phyloP scores from a whole-genome alignment of 2,888 invertebrate genomes.

The Phengaris arion region DNA sequence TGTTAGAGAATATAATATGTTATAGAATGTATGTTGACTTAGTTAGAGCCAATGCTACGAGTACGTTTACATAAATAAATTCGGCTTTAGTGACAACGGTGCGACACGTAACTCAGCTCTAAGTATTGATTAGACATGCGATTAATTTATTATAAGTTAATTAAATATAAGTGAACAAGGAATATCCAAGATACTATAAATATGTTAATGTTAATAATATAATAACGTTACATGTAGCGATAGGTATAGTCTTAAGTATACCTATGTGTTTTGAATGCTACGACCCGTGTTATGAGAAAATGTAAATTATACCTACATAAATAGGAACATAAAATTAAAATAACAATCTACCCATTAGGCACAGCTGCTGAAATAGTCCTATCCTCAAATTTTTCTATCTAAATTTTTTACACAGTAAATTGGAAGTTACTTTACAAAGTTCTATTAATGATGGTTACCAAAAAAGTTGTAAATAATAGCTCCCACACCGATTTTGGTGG shows the following conservation, averaged over 20 bases:
- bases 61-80: not conserved
- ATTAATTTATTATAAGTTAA: constrained; percentile 72
- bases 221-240: constrained; percentile 56
- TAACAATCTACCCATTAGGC: no score
- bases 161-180: constrained; percentile 64
- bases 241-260: constrained; percentile 59
- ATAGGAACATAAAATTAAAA: no score
- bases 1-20: no score
- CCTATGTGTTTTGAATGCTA: constrained; percentile 57
- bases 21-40: no score
- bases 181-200: constrained; percentile 75
- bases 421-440: not conserved
- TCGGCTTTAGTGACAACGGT: constrained; percentile 49
- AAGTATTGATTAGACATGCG: constrained; percentile 74
- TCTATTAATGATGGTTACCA: not conserved
- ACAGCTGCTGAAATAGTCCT: not conserved
- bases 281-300: constrained; percentile 49
- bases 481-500: no score
- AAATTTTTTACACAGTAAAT: not conserved
- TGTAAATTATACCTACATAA: not conserved
- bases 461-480: constrained; percentile 17
- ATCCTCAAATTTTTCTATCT: not conserved
- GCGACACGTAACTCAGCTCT: constrained; percentile 59
- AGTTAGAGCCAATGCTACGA: no score
- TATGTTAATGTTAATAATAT: constrained; percentile 57